Evolutionary conservation across 92 coral and sea anemone species (phyloP), one percentile per base, ranked within the genome.

Genomic region (Heliopora coerulea): DNA sequence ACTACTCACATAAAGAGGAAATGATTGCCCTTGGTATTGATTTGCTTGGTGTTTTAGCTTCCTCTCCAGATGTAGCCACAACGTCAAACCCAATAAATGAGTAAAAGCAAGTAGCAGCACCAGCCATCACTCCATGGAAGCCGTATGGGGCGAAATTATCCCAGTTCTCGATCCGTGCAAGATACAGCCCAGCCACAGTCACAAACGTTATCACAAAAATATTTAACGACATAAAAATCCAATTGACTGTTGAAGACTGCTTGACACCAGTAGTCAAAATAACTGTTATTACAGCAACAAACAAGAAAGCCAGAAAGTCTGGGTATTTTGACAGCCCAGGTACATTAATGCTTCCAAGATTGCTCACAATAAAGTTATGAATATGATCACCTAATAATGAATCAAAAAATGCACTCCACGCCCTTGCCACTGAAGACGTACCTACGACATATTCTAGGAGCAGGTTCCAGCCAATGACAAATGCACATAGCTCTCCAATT

Each of bases 391-490:
- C 83, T 5, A 89, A 42, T 37, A 91, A 59, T 19, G 97, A 59
- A 49, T 91, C 96, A 0, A 91, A 63, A 39, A 87, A 91, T 4
- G 74, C 85, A 32, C 96, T 91, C 91, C 96, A 91, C 2, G 91
- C 84, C 12, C 96, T 86, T 3, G 97, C 87, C 3, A 84, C 82
- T 31, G 91, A 78, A 5, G 97, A 65, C 1, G 59, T 24, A 13
- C 84, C 96, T 26, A 91, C 85, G 46, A 86, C 17, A 62, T 91
- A 91, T 28, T 91, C 97, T 6, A 91, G 96, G 42, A 77, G 18
- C 37, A 91, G 56, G 79, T 91, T 91, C 97, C 97, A 91, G 21
- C 97, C 97, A 65, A 91, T 83, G 0, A 89, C 52, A 54, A 89
- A 89, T 8, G 97, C 97, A 65, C 89, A 89, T 27, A 89, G 50